Conservation (phyloP, 2,797 vertebrate species). For the Danio aesculapii region DNA sequence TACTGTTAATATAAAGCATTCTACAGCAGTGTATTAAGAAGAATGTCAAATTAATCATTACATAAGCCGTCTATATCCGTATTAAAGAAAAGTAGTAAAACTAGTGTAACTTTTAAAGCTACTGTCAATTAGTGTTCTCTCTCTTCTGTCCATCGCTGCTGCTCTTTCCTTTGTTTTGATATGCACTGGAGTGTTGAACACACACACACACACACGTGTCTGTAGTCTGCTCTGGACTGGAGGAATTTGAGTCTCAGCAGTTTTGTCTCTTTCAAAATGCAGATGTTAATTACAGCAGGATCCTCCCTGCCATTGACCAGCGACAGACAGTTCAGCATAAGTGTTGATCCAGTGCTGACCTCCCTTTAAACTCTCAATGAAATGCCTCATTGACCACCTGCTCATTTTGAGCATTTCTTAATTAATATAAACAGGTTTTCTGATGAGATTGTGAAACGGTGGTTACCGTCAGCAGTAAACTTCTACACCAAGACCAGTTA, state of each 20-base stretch:
- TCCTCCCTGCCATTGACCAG: conserved; percentile 76
- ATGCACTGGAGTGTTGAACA: conserved; percentile 5
- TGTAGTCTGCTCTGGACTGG: conserved; percentile 41
- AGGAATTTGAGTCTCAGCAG: conserved; percentile 91
- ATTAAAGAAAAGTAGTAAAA: neutral
- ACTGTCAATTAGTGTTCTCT: neutral
- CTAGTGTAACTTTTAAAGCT: neutral
- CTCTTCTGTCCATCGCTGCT: neutral
- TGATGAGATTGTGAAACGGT: conserved; percentile 5
- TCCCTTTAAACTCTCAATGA: conserved; percentile 6
- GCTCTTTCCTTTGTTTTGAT: conserved; percentile 20
- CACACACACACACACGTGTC: neutral
- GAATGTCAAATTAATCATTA: too few species aligned
- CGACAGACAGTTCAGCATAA: neutral
- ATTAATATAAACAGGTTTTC: conserved; percentile 58
- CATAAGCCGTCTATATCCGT: neutral
- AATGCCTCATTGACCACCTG: conserved; percentile 35
- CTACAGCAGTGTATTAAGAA: too few species aligned
- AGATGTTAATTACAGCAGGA: conserved; percentile 84
- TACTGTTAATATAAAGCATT: too few species aligned
- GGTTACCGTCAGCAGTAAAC: conserved; percentile 61
- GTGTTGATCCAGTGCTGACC: conserved; percentile 20
- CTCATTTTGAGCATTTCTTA: conserved; percentile 32
- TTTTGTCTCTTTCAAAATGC: conserved; percentile 73
- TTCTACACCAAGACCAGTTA: conserved; percentile 70